These are phyloP conservation scores for Mirza zaza DNA, from an alignment of 2,113 vertebrate genomes.

Conservation along the genomic window DNA sequence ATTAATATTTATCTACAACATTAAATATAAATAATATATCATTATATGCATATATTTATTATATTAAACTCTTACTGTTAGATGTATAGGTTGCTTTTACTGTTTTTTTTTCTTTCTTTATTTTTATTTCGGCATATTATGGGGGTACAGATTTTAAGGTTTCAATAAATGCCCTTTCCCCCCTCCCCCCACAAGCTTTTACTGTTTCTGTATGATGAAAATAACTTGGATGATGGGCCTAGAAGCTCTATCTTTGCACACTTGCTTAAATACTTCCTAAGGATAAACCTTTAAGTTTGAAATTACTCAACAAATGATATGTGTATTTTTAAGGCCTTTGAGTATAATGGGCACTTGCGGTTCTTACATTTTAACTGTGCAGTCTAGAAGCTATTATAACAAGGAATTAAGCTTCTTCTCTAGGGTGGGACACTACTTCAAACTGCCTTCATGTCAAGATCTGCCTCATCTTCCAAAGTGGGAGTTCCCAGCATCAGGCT, in stretches of 20 bases:
- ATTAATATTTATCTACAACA: conserved; percentile 11
- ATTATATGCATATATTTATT: background rate
- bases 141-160: too few species aligned
- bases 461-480: conserved; percentile 59
- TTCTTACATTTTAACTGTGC: conserved; percentile 41
- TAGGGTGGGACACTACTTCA: conserved; percentile 42
- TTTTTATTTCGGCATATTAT: too few species aligned
- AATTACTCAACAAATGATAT: background rate
- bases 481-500: conserved; percentile 52
- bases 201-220: background rate
- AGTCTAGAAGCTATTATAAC: background rate
- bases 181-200: background rate
- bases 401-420: conserved; percentile 25
- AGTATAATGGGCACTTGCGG: background rate
- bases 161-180: too few species aligned
- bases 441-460: conserved; percentile 68
- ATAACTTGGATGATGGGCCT: background rate
- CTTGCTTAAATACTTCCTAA: conserved; percentile 49
- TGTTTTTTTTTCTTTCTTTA: background rate
- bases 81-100: background rate
- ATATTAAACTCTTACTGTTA: background rate
- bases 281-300: background rate
- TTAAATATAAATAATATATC: background rate
- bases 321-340: conserved; percentile 2
- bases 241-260: background rate